Percentiles rank a stretch among this genome's conserved stretches.
Evolutionary conservation across 2,113 vertebrate species (phyloP).

Genomic region (Leucoraja erinaceus): DNA sequence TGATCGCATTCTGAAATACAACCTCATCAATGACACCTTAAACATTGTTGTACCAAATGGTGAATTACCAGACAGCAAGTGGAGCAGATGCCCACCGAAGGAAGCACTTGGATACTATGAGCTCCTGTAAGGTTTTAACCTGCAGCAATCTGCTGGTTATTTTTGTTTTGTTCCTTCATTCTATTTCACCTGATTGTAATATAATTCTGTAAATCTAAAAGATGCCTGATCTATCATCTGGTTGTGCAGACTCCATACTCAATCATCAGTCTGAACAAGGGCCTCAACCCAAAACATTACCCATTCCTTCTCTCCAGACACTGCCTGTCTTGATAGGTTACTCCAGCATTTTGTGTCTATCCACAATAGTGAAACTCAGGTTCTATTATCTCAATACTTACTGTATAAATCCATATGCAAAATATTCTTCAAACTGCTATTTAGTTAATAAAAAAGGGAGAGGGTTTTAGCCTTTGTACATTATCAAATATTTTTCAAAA

Average conservation of each 20-base stretch:
- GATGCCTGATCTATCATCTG: not conserved
- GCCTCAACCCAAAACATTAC: no score
- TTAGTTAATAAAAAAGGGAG: not conserved
- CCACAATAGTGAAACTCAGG: not conserved
- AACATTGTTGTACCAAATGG: slow-evolving; percentile 37
- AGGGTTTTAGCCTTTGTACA: not conserved
- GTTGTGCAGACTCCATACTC: not conserved
- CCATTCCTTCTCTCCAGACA: no score
- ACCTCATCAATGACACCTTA: slow-evolving; percentile 40
- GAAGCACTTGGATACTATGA: slow-evolving; percentile 39
- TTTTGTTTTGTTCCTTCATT: not conserved
- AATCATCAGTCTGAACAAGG: not conserved
- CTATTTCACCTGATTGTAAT: not conserved
- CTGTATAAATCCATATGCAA: not conserved
- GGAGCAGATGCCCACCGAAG: slow-evolving; percentile 26
- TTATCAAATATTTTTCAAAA: not conserved
- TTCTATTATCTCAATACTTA: not conserved
- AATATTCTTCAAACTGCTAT: no score
- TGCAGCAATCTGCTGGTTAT: not conserved
- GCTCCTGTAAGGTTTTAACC: slow-evolving; percentile 30
- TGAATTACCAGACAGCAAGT: slow-evolving; percentile 33
- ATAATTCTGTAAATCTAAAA: not conserved
- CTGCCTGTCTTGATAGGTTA: no score
- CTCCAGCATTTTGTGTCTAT: no score
- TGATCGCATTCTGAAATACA: slow-evolving; percentile 39